phyloP scores from a whole-genome alignment of 2,888 invertebrate genomes.

The Polyommatus iphigenia region DNA sequence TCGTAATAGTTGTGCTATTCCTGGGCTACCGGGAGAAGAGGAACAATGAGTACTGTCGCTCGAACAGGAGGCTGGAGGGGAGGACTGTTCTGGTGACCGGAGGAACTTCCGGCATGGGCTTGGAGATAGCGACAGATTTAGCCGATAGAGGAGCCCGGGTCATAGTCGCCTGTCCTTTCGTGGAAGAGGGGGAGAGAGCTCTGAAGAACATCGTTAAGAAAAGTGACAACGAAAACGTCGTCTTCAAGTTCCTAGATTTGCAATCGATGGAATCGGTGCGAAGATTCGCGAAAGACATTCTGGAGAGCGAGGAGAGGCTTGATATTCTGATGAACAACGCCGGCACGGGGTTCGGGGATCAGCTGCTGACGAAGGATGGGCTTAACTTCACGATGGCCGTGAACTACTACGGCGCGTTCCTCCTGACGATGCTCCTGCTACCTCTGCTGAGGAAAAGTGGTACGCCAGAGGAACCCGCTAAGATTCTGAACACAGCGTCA shows the following conservation, averaged over 20 bases:
- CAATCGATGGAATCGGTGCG: conserved; percentile 82
- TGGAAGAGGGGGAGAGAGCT: conserved; percentile 58
- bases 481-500: conserved; percentile 88
- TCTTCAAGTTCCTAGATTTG: conserved; percentile 86
- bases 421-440: conserved; percentile 91
- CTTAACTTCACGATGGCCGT: conserved; percentile 93
- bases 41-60: conserved; percentile 61
- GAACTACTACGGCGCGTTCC: conserved; percentile 94
- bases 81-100: conserved; percentile 65
- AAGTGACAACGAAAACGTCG: conserved; percentile 83
- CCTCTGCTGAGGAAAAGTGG: conserved; percentile 84
- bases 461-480: conserved; percentile 77
- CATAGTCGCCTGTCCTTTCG: conserved; percentile 65
- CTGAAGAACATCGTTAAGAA: conserved; percentile 82
- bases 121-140: conserved; percentile 63
- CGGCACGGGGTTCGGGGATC: conserved; percentile 83
- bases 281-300: conserved; percentile 41
- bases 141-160: conserved; percentile 65
- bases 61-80: conserved; percentile 60
- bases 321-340: conserved; percentile 94
- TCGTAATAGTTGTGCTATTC: conserved; percentile 39
- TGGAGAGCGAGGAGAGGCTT: conserved; percentile 67
- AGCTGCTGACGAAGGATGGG: conserved; percentile 84
- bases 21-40: conserved; percentile 63
- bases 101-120: conserved; percentile 66